phyloP scores from a whole-genome alignment of 2,888 invertebrate species.

The Coleophora flavipennella region DNA sequence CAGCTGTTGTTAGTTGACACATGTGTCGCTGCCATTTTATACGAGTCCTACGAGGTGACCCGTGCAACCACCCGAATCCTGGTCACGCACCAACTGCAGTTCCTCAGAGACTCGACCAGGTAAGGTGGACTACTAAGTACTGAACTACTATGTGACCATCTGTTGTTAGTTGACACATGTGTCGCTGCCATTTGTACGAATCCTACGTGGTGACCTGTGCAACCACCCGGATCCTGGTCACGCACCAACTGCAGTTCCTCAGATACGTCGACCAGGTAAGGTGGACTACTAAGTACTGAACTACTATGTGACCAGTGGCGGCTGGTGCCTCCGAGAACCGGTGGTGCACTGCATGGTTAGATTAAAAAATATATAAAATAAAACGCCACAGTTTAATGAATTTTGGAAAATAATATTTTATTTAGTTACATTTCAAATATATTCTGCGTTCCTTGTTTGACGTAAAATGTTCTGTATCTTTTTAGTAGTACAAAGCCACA shows the following conservation, averaged over 20 bases:
- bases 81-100: constrained; percentile 84
- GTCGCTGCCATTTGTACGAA: constrained; percentile 91
- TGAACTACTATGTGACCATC: no score
- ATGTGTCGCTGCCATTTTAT: constrained; percentile 89
- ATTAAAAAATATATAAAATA: no score
- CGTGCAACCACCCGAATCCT: constrained; percentile 82
- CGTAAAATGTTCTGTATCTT: no score
- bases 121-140: constrained; percentile 18
- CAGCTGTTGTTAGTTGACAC: constrained; percentile 94
- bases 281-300: no score
- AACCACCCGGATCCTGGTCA: constrained; percentile 83
- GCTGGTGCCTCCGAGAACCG: no score
- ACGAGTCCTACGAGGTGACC: constrained; percentile 83
- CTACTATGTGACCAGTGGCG: constrained; percentile 95
- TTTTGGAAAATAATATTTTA: no score
- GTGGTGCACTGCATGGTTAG: no score
- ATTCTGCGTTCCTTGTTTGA: no score
- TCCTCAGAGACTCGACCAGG: constrained; percentile 74
- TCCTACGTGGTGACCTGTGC: constrained; percentile 79
- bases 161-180: constrained; percentile 92
- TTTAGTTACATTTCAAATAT: no score
- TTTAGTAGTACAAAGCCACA: no score
- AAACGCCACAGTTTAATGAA: no score
- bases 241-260: constrained; percentile 81
- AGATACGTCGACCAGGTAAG: constrained; percentile 69